Evolutionary conservation across 2,888 invertebrate genomes (phyloP).

Genomic region (Camptogramma bilineatum): DNA sequence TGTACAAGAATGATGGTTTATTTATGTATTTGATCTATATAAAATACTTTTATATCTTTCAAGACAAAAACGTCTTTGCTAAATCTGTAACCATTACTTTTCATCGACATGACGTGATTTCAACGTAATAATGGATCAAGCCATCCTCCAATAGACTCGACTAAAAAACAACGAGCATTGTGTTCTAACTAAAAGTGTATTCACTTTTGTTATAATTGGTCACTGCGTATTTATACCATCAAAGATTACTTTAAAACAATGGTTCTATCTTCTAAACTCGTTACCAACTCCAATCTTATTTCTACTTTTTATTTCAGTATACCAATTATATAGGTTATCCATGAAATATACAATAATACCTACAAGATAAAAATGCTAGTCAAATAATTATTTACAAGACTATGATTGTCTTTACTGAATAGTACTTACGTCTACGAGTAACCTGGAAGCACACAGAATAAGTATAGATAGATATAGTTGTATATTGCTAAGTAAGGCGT

Average conservation of each 20-base stretch:
- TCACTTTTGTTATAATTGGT: background rate
- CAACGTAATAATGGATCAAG: too few relatives aligned
- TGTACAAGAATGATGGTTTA: too few relatives aligned
- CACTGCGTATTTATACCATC: background rate
- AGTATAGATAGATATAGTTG: conserved; percentile 53
- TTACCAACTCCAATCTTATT: conserved; percentile 6
- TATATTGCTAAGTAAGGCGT: conserved; percentile 12
- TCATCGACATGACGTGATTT: too few relatives aligned
- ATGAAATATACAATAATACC: conserved; percentile 49
- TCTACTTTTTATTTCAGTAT: conserved; percentile 45
- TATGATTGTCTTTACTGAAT: conserved; percentile 49
- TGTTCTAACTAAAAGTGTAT: too few relatives aligned
- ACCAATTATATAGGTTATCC: conserved; percentile 44
- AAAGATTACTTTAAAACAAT: background rate
- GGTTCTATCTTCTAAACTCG: background rate
- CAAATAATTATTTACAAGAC: conserved; percentile 74
- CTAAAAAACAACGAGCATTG: too few relatives aligned
- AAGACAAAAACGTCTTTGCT: too few relatives aligned
- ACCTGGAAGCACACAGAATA: conserved; percentile 84
- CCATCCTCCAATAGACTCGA: too few relatives aligned
- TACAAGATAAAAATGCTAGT: conserved; percentile 80
- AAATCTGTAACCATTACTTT: too few relatives aligned
- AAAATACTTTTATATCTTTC: too few relatives aligned
- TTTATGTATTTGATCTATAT: too few relatives aligned
- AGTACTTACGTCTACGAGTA: conserved; percentile 66